Base-by-base conservation (phyloP, 2,888 invertebrate species). In the Amblyjoppa proteus region DNA sequence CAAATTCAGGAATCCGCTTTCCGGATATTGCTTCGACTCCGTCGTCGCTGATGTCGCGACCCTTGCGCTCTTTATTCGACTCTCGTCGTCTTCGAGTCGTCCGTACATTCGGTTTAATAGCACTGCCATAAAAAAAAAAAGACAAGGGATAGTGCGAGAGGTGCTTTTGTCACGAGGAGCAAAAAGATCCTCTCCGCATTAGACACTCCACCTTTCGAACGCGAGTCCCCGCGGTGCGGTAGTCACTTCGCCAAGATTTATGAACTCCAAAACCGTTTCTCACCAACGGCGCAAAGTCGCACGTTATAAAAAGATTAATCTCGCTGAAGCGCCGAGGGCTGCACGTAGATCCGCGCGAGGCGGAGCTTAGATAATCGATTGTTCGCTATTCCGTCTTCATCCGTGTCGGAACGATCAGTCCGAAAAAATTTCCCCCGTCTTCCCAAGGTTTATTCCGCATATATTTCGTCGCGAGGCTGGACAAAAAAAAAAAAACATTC, bases 281-380 rank as follows among this genome's bases (percentile, higher is more conserved):
- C 75, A 68, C 45, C 28, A 20, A 13, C 61, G 38, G 53, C 38
- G n/a, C 49, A 74, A 16, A 68, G 38, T 79, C 70, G 64, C 53
- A 71, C 70, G 74, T 82, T 82, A 75, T 64, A 70, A 82, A 75
- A 75, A 82, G 81, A 85, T 85, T 85, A 85, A 85, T 85, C 81
- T 85, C 75, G 56, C 58, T 51, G 71, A 58, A 76, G 53, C 66
- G 25, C 51, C 58, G 64, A 56, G 81, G 20, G 81, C 64, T 38
- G 64, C 61, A 69, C 58, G 13, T 58, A 58, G 64, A 38, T 61
- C 75, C 45, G 84, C 45, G 58, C 51, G 31, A 69, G 53, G 53
- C 38, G 28, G 74, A 77, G 58, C 74, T 82, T 75, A 71, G 70
- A 56, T 78, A 85, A 85, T 85, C 79, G 85, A 85, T 81, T 85